Evolutionary conservation across 1,140 invertebrate species (phyloP), one percentile per base, ranked within the genome.

Genomic region (Watersipora subatra): DNA sequence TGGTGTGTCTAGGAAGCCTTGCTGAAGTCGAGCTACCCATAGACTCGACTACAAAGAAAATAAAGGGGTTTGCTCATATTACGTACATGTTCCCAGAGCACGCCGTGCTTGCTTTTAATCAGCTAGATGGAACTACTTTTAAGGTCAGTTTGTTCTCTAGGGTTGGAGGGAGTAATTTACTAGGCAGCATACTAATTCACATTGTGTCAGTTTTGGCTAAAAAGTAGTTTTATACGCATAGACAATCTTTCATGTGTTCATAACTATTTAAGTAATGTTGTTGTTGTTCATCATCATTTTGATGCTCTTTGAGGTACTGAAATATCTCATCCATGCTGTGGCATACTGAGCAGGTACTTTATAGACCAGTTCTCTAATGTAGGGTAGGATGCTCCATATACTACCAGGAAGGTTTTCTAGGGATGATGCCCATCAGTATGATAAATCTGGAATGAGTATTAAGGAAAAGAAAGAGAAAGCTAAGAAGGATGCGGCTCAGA

Each of bases 21-120:
- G 84, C 89, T 7, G 94, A 99, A 81, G 82, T 97, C 0, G 87
- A 88, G 78, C 81, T 98, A 70, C 93, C 96, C 0, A 84, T 99
- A 63, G 95, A 98, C 78, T 84, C 83, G 67, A 73, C 86, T 1
- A 89, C 89, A 0, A 87, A 92, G 58, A 87, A 90, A 78, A 83
- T 87, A 0, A 97, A 98, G 83, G 96, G 95, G 1, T 99, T 95
- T 82, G 96, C 90, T 0, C 88, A 89, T 1, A 84, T 99, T 0
- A 93, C 91, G 0, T 99, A 88, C 78, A 80, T 99, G 74, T 88
- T 99, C 83, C 93, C 95, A 0, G 94, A 98, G 78, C 88, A 99
- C 82, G 96, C 96, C 0, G 85, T 91, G 0, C 87, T 86, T 74
- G 96, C 96, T 0, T 97, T 89, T 73, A 83, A 84, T 20, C 86